phyloP scores from a whole-genome alignment of 1,140 invertebrate species.

The Calliphora vicina region DNA sequence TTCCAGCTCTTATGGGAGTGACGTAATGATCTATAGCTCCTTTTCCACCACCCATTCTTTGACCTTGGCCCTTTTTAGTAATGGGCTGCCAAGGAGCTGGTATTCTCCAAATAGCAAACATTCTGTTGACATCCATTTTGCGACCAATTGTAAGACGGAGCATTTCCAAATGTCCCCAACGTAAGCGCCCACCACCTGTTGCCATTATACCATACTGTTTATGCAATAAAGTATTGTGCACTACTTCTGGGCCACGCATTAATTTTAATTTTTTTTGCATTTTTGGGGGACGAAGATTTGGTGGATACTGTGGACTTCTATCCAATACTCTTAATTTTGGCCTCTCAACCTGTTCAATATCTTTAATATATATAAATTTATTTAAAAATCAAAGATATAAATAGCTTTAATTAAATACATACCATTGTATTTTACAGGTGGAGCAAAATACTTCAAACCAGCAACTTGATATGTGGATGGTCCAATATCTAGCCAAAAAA shows the following conservation, averaged over 20 bases:
- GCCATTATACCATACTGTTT: conserved; percentile 93
- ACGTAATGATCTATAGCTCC: conserved; percentile 95
- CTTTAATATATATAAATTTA: conserved; percentile 61
- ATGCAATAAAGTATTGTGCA: conserved; percentile 85
- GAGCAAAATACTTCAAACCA: background rate
- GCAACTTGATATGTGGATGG: background rate
- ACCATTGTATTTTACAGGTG: conserved; percentile 10
- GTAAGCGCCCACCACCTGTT: conserved; percentile 81
- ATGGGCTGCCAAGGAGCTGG: conserved; percentile 95
- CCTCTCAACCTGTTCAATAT: conserved; percentile 77
- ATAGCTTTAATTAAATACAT: background rate
- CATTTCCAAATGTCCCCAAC: conserved; percentile 86
- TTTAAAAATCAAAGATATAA: background rate
- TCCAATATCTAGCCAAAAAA: background rate
- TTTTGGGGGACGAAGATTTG: conserved; percentile 75
- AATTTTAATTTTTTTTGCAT: conserved; percentile 82
- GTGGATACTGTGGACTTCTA: conserved; percentile 76
- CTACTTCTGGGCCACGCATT: conserved; percentile 87
- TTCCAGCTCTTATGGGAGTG: conserved; percentile 87
- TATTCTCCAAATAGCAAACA: conserved; percentile 96
- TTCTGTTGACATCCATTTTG: conserved; percentile 78
- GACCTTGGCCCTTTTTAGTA: conserved; percentile 89
- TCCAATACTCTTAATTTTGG: conserved; percentile 73
- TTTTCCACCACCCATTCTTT: conserved; percentile 96
- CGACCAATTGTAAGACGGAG: conserved; percentile 74